A percentile compares a stretch with the other conserved stretches of the same genome.
Evolutionary conservation across 2,113 vertebrate genomes (phyloP).

Genomic region (Girardinichthys multiradiatus): DNA sequence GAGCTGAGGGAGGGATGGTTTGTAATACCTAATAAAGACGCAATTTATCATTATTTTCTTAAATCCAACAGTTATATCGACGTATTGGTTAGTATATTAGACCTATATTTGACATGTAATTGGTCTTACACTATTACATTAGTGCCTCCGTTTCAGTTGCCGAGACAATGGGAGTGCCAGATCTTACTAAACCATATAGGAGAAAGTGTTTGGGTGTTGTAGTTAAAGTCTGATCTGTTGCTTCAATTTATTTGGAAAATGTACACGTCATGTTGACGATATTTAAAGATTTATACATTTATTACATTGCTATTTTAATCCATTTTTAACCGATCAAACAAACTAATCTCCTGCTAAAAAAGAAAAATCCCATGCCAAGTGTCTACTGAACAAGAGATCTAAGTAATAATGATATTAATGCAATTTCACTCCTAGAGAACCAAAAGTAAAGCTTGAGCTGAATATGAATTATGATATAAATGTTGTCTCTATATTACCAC

Average conservation of each 20-base stretch:
- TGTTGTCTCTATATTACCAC: not conserved
- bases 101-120: not conserved
- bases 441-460: not conserved
- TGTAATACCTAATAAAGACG: slow-evolving; percentile 3
- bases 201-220: not conserved
- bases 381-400: not conserved
- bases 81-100: not conserved
- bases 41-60: not conserved
- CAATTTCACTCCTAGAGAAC: not conserved
- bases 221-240: not conserved
- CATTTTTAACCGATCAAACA: not conserved
- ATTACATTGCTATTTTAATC: not conserved
- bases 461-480: not conserved
- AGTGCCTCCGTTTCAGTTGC: not conserved
- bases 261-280: not conserved
- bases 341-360: too few species aligned
- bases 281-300: not conserved
- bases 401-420: not conserved
- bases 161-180: not conserved
- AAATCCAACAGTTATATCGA: not conserved
- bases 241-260: not conserved
- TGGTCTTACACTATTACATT: too few species aligned
- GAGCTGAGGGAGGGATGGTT: slow-evolving; percentile 38
- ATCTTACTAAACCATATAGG: not conserved
- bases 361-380: too few species aligned